Conservation (phyloP, 2,113 vertebrate genomes). For the Mesembrinibis cayennensis region DNA sequence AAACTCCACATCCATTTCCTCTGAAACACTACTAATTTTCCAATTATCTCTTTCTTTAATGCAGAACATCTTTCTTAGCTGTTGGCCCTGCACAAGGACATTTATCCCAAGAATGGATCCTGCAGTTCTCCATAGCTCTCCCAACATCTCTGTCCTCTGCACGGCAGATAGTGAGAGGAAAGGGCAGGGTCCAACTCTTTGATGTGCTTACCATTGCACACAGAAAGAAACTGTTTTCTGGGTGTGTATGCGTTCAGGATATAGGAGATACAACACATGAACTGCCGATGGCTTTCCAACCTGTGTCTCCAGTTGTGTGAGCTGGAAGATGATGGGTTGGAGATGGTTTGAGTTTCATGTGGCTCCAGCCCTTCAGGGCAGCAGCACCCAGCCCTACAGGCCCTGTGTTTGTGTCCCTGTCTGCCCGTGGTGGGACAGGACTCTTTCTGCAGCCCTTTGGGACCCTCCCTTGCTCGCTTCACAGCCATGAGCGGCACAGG, state of each 20-base stretch:
- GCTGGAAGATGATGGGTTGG: neutral
- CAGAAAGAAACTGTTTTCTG: neutral
- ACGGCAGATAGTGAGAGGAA: neutral
- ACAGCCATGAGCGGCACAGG: accelerated
- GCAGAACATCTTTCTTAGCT: neutral
- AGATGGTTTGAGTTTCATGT: neutral
- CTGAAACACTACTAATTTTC: neutral
- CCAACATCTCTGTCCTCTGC: neutral
- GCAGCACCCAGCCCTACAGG: neutral
- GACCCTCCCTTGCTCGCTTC: neutral
- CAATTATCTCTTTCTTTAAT: neutral
- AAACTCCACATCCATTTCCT: neutral
- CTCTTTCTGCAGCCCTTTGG: neutral
- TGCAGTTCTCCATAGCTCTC: neutral
- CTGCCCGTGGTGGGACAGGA: neutral
- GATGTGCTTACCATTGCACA: neutral
- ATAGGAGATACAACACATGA: neutral
- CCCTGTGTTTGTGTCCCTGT: accelerated
- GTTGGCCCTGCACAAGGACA: neutral
- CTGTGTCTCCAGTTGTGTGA: neutral
- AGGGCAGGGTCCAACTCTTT: neutral
- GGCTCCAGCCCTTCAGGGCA: neutral
- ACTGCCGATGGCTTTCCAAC: neutral
- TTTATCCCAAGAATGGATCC: neutral
- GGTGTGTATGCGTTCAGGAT: neutral